Conservation (phyloP, 2,888 invertebrate genomes). For the Cataglyphis livida region DNA sequence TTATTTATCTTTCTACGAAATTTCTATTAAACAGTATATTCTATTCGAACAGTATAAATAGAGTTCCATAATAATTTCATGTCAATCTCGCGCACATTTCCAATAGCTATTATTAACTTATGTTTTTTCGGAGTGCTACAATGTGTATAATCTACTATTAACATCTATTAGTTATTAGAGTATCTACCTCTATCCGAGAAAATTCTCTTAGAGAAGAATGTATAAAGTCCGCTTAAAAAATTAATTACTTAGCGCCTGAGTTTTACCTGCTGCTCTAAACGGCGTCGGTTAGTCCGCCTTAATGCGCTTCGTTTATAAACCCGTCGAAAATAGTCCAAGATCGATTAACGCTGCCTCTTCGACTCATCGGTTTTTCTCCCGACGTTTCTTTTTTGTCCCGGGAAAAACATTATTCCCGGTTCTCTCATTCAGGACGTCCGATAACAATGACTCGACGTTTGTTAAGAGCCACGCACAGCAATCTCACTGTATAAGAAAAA, state of each 20-base stretch:
- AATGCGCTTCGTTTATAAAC: constrained; percentile 55
- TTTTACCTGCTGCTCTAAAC: constrained; percentile 36
- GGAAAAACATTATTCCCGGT: constrained; percentile 44
- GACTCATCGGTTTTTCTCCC: constrained; percentile 17
- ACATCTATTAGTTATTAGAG: background rate
- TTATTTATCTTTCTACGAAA: background rate
- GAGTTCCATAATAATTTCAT: background rate
- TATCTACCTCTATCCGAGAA: background rate
- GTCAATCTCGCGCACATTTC: background rate
- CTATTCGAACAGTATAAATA: background rate
- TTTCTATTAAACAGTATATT: background rate
- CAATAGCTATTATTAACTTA: constrained; percentile 5
- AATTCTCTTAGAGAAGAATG: constrained; percentile 4
- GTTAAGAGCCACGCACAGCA: constrained; percentile 70
- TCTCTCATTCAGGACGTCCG: constrained; percentile 61
- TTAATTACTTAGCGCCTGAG: constrained; percentile 43
- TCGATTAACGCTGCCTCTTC: constrained; percentile 7
- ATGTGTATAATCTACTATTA: background rate
- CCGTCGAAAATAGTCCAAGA: constrained; percentile 39
- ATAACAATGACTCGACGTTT: constrained; percentile 77
- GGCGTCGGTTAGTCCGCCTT: constrained; percentile 43
- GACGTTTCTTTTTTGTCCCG: constrained; percentile 32
- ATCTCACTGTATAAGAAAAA: constrained; percentile 73
- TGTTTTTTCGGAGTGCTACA: background rate
- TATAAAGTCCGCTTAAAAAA: constrained; percentile 33